phyloP scores from a whole-genome alignment of 2,113 vertebrate genomes.

The Erpornis zantholeuca region DNA sequence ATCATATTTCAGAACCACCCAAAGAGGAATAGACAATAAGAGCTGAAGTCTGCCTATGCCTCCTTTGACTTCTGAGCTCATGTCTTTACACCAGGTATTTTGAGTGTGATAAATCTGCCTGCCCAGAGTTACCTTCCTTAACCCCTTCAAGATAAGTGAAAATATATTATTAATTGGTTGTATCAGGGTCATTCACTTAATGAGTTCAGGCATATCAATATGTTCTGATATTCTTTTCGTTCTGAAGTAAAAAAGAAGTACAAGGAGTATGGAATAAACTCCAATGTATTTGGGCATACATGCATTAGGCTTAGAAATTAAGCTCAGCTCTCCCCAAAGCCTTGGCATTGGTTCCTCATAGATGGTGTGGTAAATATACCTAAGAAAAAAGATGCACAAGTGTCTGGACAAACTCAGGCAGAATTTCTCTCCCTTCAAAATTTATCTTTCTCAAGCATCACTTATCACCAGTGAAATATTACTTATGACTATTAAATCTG shows the following conservation, averaged over 20 bases:
- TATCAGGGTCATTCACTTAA: not conserved
- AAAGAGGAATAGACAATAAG: not conserved
- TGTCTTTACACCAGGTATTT: not conserved
- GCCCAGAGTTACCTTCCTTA: not conserved
- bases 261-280: not conserved
- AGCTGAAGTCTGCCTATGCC: not conserved
- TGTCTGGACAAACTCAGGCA: not conserved
- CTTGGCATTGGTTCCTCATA: not conserved
- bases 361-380: not conserved
- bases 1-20: not conserved
- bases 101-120: not conserved
- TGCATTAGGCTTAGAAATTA: not conserved
- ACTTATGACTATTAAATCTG: conserved; percentile 35
- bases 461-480: conserved; percentile 38
- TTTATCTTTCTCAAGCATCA: not conserved
- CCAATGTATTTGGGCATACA: fast-evolving
- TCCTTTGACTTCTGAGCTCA: not conserved
- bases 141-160: not conserved
- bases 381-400: not conserved
- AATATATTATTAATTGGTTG: not conserved
- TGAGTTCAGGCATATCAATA: not conserved
- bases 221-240: not conserved
- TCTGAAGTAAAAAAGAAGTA: not conserved
- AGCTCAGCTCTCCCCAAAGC: not conserved
- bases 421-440: not conserved